Evolutionary conservation across 2,888 invertebrate species (phyloP).

Genomic region (Alloplasta piceator): DNA sequence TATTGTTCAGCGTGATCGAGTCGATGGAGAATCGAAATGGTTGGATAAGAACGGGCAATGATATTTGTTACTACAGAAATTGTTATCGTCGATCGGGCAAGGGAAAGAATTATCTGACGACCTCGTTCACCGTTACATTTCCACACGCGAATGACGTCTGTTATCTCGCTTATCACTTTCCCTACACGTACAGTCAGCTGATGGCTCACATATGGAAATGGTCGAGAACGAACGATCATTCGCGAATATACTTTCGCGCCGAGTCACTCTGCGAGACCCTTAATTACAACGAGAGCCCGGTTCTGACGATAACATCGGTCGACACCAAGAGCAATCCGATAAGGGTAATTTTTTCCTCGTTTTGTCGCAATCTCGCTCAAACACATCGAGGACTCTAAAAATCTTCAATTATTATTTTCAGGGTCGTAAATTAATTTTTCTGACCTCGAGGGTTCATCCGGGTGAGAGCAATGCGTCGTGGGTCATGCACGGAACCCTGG

Average conservation of each 20-base stretch:
- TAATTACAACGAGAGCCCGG: constrained; percentile 89
- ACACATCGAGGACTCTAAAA: not conserved
- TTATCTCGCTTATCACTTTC: constrained; percentile 94
- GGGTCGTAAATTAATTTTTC: constrained; percentile 89
- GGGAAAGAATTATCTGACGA: constrained; percentile 88
- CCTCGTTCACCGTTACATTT: constrained; percentile 91
- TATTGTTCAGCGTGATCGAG: constrained; percentile 92
- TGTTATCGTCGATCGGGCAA: constrained; percentile 86
- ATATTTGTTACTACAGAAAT: constrained; percentile 94
- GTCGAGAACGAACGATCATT: constrained; percentile 85
- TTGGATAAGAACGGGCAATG: constrained; percentile 90
- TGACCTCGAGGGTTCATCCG: constrained; percentile 93
- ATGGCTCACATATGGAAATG: constrained; percentile 89
- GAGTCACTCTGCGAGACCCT: constrained; percentile 89
- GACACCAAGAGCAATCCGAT: constrained; percentile 85
- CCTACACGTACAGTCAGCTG: constrained; percentile 92
- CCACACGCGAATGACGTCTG: constrained; percentile 90
- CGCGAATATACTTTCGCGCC: constrained; percentile 86
- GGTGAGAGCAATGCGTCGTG: constrained; percentile 95
- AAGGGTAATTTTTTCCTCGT: constrained; percentile 82
- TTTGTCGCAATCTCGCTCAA: not conserved
- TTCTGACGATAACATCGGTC: constrained; percentile 90
- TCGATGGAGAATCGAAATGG: constrained; percentile 86
- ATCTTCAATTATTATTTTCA: constrained; percentile 74
- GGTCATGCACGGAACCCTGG: constrained; percentile 93